Conservation (phyloP, 2,113 vertebrate species). For the Ameiurus melas region DNA sequence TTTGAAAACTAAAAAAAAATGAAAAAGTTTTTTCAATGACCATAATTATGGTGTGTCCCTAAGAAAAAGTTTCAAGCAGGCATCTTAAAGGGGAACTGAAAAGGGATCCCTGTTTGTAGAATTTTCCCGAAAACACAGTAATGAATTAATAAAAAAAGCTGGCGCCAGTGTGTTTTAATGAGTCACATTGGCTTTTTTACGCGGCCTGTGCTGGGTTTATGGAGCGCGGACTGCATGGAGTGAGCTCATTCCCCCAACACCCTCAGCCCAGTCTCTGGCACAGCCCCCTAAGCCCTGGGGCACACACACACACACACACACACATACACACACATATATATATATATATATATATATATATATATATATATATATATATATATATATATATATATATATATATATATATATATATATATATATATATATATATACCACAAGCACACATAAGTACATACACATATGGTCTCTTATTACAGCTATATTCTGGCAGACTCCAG, state of each 20-base stretch:
- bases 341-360: slow-evolving; percentile 9
- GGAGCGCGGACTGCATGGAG: slow-evolving; percentile 54
- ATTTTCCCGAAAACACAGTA: slow-evolving; percentile 67
- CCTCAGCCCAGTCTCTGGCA: slow-evolving; percentile 47
- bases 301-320: slow-evolving; percentile 19
- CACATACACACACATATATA: neutral
- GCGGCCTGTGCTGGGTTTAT: slow-evolving; percentile 74
- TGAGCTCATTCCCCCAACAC: slow-evolving; percentile 73
- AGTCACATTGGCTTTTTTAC: slow-evolving; percentile 76
- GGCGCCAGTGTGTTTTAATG: slow-evolving; percentile 77
- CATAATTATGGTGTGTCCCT: neutral
- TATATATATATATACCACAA: slow-evolving; percentile 16
- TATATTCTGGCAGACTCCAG: slow-evolving; percentile 45
- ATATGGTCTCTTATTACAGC: slow-evolving; percentile 52
- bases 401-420: slow-evolving; percentile 35
- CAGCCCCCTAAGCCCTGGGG: slow-evolving; percentile 32
- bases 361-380: slow-evolving; percentile 1
- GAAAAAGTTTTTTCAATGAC: neutral
- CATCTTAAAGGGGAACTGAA: slow-evolving; percentile 54
- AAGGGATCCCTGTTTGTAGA: slow-evolving; percentile 56
- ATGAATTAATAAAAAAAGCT: slow-evolving; percentile 76
- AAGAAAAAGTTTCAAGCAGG: slow-evolving; percentile 27
- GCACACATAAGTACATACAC: slow-evolving; percentile 52
- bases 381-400: slow-evolving; percentile 12
- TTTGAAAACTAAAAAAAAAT: neutral